Evolutionary conservation across 2,888 invertebrate species (phyloP).

Genomic region (Dicyrtoma fusca): DNA sequence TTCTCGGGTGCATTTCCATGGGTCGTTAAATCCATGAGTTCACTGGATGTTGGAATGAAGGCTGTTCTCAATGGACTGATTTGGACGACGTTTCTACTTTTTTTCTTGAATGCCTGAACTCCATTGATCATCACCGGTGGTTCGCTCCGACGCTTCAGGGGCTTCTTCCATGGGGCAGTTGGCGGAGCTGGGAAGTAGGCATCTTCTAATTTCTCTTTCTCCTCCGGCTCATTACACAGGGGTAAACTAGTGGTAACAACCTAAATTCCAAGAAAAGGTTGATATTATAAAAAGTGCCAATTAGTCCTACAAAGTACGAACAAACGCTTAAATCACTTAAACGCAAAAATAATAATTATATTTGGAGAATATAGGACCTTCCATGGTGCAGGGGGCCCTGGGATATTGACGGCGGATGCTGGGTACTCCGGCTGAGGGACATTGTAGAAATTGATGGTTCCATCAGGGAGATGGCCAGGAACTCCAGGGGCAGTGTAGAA

Average conservation of each 20-base stretch:
- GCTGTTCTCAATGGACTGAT: constrained; percentile 25
- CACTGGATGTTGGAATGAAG: constrained; percentile 16
- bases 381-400: not conserved
- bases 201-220: constrained; percentile 12
- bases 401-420: not conserved
- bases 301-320: too few species aligned
- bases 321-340: too few species aligned
- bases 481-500: constrained; percentile 18
- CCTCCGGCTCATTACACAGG: constrained; percentile 15
- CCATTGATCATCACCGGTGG: constrained; percentile 20
- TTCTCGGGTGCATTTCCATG: not conserved
- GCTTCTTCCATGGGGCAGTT: constrained; percentile 1
- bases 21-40: not conserved
- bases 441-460: not conserved
- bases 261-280: too few species aligned
- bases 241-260: constrained; percentile 8
- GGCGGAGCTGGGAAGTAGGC: not conserved
- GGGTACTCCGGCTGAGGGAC: not conserved
- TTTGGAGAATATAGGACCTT: not conserved
- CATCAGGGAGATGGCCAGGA: constrained; percentile 16
- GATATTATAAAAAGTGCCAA: too few species aligned
- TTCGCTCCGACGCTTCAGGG: not conserved
- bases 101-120: constrained; percentile 13
- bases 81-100: not conserved
- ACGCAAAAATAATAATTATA: too few species aligned